A percentile compares a stretch with the other conserved stretches of the same genome.
Evolutionary conservation across 1,140 invertebrate genomes (phyloP).

Genomic region (Apolygus lucorum): DNA sequence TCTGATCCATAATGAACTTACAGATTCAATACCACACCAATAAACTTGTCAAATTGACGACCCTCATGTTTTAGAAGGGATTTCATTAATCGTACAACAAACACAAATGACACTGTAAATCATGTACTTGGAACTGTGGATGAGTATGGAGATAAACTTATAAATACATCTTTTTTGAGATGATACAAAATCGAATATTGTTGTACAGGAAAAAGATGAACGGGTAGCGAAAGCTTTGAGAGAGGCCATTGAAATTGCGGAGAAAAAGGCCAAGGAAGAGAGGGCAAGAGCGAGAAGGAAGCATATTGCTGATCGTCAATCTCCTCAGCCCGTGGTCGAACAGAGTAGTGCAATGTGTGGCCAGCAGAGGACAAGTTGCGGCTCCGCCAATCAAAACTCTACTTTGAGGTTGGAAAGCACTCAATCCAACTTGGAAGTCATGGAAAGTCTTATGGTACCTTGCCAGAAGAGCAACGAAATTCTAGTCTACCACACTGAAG

Average conservation of each 20-base stretch:
- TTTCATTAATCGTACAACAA: no score
- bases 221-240: constrained; percentile 49
- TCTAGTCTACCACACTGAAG: not conserved
- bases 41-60: no score
- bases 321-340: not conserved
- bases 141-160: no score
- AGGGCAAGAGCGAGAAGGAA: constrained; percentile 36
- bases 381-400: not conserved
- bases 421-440: not conserved
- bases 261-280: constrained; percentile 48
- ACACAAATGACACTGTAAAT: no score
- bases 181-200: no score
- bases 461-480: not conserved
- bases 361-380: not conserved
- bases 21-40: no score
- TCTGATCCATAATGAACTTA: no score
- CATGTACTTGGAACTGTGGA: no score
- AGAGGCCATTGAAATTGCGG: constrained; percentile 51
- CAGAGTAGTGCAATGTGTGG: not conserved
- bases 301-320: constrained; percentile 20
- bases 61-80: no score
- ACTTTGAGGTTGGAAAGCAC: not conserved
- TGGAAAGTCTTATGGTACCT: not conserved
- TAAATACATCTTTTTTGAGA: no score
- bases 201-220: constrained; percentile 45